Evolutionary conservation across 2,113 vertebrate species (phyloP), one percentile per base, ranked within the genome.

Genomic region (Heteronetta atricapilla): DNA sequence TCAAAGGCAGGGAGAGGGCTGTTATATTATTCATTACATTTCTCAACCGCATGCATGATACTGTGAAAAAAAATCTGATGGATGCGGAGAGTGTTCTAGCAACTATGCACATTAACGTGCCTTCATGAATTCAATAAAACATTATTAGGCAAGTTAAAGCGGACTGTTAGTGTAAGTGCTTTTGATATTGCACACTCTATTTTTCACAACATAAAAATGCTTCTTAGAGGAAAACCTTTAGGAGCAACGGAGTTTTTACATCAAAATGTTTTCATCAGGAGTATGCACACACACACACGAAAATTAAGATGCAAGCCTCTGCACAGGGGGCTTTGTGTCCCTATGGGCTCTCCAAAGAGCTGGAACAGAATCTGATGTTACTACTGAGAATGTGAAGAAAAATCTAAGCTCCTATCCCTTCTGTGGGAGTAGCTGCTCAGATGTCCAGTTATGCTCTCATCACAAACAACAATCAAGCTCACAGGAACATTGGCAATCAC

Each of bases 401-500:
- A 90, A 36, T 26, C 56, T 75, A 42, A 83, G 48, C 29, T 78
- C 50, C 25, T 29, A 59, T 20, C 13, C 26, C 8, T 8, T 86
- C 42, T n/a, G 64, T 70, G 79, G 72, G 76, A 94, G 68, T 59
- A 91, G 46, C 28, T 63, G 42, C 55, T 94, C 44, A 77, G 67
- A 69, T 73, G 72, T 72, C 75, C 76, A 86, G 82, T 92, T 89
- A 92, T n/a, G 42, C 83, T 88, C 31, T 40, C n/a, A 67, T 60
- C 92, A 70, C 84, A 55, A 91, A 56, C 59, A 90, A 78, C 90
- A 75, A 82, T 76, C 76, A 94, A 91, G 73, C 38, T 82, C 68
- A 66, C 29, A 88, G 83, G 82, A 95, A 78, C 50, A 82, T 1
- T 96, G 92, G 91, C 72, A 95, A 87, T 38, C 44, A 93, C 77